These are phyloP conservation scores for Panopea generosa DNA, from an alignment of 2,888 invertebrate genomes.

Conservation along the genomic window DNA sequence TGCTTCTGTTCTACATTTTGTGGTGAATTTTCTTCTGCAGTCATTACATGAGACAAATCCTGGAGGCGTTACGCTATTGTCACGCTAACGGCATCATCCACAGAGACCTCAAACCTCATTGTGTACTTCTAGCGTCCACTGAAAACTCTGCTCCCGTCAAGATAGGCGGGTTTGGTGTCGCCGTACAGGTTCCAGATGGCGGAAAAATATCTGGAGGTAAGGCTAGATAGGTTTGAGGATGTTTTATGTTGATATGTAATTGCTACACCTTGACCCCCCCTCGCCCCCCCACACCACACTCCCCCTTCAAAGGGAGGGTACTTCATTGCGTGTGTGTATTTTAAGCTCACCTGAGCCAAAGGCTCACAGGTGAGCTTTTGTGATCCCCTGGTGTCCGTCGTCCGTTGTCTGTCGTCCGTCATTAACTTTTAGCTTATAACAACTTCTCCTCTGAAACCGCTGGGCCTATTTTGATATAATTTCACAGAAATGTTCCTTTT, in stretches of 20 bases:
- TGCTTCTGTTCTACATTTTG: too few species aligned
- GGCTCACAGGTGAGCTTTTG: too few species aligned
- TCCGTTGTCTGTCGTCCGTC: too few species aligned
- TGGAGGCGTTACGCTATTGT: slow-evolving; percentile 98
- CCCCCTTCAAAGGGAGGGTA: too few species aligned
- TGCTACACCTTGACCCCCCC: neutral
- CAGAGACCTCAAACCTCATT: slow-evolving; percentile 98
- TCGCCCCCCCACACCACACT: too few species aligned
- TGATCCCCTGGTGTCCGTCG: too few species aligned
- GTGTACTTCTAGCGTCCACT: slow-evolving; percentile 96
- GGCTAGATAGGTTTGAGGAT: slow-evolving; percentile 15
- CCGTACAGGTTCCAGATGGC: slow-evolving; percentile 90
- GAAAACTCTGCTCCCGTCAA: slow-evolving; percentile 99
- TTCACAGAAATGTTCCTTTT: too few species aligned
- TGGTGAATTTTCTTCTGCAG: slow-evolving; percentile 76
- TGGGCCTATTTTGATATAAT: too few species aligned
- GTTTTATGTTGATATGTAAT: neutral
- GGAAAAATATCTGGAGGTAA: slow-evolving; percentile 84
- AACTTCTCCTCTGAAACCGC: too few species aligned
- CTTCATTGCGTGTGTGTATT: too few species aligned
- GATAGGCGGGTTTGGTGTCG: slow-evolving; percentile 98
- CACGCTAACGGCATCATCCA: slow-evolving; percentile 99
- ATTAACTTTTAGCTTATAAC: too few species aligned
- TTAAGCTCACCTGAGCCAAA: too few species aligned
- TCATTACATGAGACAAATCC: slow-evolving; percentile 99